Base-by-base conservation (phyloP, 1,140 invertebrate species). In the Acromyrmex heyeri region DNA sequence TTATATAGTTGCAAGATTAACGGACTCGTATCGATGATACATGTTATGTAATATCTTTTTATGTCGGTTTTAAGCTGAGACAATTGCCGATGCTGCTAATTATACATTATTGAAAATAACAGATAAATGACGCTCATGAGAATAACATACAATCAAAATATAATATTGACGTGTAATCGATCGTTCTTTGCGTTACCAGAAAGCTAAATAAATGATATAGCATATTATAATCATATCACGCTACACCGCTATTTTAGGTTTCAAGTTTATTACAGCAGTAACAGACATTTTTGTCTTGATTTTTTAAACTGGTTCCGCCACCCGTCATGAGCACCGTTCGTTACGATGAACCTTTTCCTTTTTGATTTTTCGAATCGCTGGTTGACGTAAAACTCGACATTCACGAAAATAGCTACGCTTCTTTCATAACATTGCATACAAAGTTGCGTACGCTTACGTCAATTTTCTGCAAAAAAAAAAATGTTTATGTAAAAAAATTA, bases 1-100 rank as follows among this genome's bases (percentile, higher is more conserved):
- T 72, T 73, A 73, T 61, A 73, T 18, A 53, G 50, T 24, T 38
- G 16, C 16, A 50, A 30, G n/a, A 83, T 73, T 83, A 83, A 83
- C 61, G 53, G 38, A 72, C 10, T 44, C 5, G 34, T 50, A 21
- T 16, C 44, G 18, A 73, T 24, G 18, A 27, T 62, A 14, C 6
- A 50, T 55, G 16, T 57, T 24, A 34, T 24, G 27, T 50, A 70
- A 34, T 16, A 30, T 57, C 21, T 50, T 44, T 73, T 24, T 48
- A 59, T 73, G 21, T 61, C 10, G 55, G 3, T 53, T 7, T 59
- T 18, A 24, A 48, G 10, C 6, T 18, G 44, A 24, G 34, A 61
- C 62, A 48, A 61, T 48, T 73, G 70, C 16, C 21, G 67, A 48
- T 8, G n/a, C 14, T 38, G 30, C 10, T 81, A 65, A 69, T 70